These are phyloP conservation scores for Apamea monoglypha DNA, from an alignment of 2,888 invertebrate species.

Conservation along the genomic window DNA sequence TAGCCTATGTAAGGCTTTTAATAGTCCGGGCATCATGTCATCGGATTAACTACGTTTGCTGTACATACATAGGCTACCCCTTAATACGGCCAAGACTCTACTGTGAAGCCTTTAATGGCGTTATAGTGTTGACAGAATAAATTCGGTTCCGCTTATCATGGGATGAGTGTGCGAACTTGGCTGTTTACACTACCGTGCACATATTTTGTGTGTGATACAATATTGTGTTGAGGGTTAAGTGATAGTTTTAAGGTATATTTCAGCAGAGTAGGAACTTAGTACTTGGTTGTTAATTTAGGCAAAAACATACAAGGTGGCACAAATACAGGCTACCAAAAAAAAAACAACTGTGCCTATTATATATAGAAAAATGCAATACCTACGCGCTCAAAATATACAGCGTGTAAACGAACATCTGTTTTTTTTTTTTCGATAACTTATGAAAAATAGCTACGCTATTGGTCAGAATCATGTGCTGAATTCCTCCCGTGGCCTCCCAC, in stretches of 20 bases:
- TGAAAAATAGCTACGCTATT: too few species aligned
- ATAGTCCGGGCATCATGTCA: conserved; percentile 73
- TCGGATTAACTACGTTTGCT: conserved; percentile 73
- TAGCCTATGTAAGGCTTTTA: conserved; percentile 71
- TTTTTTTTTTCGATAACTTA: too few species aligned
- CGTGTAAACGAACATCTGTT: too few species aligned
- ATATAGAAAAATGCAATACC: too few species aligned
- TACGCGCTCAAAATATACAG: too few species aligned
- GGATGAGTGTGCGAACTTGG: conserved; percentile 34
- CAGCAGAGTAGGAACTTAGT: background rate
- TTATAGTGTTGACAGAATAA: conserved; percentile 65
- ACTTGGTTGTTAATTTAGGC: too few species aligned
- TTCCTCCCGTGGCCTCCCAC: too few species aligned
- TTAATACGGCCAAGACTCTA: conserved; percentile 42
- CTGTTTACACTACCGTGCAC: conserved; percentile 42
- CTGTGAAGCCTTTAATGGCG: conserved; percentile 49
- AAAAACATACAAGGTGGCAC: too few species aligned
- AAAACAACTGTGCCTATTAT: too few species aligned
- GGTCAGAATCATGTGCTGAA: too few species aligned
- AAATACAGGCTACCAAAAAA: too few species aligned
- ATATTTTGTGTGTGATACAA: background rate
- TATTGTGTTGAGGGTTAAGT: background rate
- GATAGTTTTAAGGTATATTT: background rate
- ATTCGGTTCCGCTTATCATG: conserved; percentile 48
- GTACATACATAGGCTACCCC: conserved; percentile 54